A percentile compares a stretch with the other conserved stretches of the same genome.
phyloP scores from a whole-genome alignment of 2,888 invertebrate species.

The Patella depressa region DNA sequence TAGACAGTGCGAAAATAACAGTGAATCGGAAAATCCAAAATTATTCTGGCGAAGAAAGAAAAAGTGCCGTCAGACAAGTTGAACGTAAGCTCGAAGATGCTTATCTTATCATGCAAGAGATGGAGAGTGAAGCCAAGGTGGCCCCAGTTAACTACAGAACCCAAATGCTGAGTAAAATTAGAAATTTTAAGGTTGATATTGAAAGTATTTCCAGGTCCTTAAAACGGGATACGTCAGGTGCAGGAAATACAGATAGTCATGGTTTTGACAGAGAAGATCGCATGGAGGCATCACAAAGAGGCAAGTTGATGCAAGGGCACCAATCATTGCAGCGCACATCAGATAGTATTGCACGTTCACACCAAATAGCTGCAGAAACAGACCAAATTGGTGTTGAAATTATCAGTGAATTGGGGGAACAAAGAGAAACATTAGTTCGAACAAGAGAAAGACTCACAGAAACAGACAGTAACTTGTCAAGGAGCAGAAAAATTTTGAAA shows the following conservation, averaged over 20 bases:
- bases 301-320: conserved; percentile 65
- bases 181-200: conserved; percentile 58
- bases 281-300: conserved; percentile 60
- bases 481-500: conserved; percentile 78
- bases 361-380: conserved; percentile 83
- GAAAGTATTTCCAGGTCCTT: conserved; percentile 51
- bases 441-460: conserved; percentile 78
- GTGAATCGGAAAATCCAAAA: conserved; percentile 46
- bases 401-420: conserved; percentile 81
- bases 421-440: conserved; percentile 81
- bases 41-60: conserved; percentile 62
- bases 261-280: conserved; percentile 64
- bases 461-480: conserved; percentile 81
- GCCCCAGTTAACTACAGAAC: conserved; percentile 65
- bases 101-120: conserved; percentile 65
- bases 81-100: conserved; percentile 62
- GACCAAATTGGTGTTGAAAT: conserved; percentile 85
- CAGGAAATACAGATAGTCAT: conserved; percentile 49
- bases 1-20: conserved; percentile 55
- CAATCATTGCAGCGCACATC: conserved; percentile 64
- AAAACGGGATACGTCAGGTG: conserved; percentile 35
- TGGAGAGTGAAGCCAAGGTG: conserved; percentile 70
- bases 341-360: conserved; percentile 76
- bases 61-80: conserved; percentile 57
- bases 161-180: conserved; percentile 61